Evolutionary conservation across 2,888 invertebrate genomes (phyloP), one percentile per base, ranked within the genome.

Genomic region (Allacma fusca): DNA sequence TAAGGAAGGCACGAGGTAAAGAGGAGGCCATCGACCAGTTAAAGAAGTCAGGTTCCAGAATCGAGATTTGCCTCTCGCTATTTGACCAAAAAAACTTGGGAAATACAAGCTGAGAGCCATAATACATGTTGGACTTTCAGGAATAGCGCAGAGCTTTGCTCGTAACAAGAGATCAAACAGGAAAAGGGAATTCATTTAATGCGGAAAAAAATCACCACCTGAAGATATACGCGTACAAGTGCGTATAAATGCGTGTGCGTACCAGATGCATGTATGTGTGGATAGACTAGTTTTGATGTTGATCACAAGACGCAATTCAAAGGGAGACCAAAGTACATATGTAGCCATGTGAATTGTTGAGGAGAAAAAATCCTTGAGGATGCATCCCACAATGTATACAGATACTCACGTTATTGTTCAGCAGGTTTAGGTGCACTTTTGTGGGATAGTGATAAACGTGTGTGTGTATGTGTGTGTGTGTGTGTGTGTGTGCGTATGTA

Each of bases 31-130:
- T 34, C 62, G 73, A 73, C 73, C 73, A 73, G 73, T 28, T 72
- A 43, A 72, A 62, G 68, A 73, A 73, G 73, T 72, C 72, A 73
- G 73, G 73, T 73, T 73, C 73, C 73, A 73, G 73, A 73, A 62
- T 73, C 73, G 21, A 73, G 71, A 71, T 71, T 71, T 57, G 57
- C 71, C 57, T 71, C 50, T 71, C 28, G 57, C 50, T 71, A 57
- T 71, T 71, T 71, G 28, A 71, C 62, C 62, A 62, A 62, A 73
- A 73, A 40, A 62, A 29, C 12, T 40, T 70, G 21, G 16, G 50
- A 50, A 40, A 29, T 28, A 71, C 29, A 73, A n/a, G 29, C 62
- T 57, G 71, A 57, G 26, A 28, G 24, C 9, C 59, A 73, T 40
- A 40, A 40, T 62, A 62, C 24, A 73, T 34, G 23, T 62, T 64